Conservation (phyloP, 2,888 invertebrate species). For the Trachelus troglodyta region DNA sequence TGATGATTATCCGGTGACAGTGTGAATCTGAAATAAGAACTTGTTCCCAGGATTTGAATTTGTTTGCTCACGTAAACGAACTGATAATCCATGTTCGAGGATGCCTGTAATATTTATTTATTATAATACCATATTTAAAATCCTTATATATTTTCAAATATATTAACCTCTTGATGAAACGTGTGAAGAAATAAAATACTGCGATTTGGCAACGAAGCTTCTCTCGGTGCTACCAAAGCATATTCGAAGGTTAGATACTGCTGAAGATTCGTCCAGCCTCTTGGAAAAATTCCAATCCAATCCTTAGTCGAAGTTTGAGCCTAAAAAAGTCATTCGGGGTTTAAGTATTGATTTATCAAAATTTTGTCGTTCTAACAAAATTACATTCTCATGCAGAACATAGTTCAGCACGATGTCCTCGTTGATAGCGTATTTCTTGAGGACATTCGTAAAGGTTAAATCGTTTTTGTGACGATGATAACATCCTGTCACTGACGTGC, state of each 20-base stretch:
- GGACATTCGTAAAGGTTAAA: constrained; percentile 30
- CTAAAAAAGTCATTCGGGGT: constrained; percentile 10
- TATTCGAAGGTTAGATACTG: constrained; percentile 41
- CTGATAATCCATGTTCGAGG: constrained; percentile 29
- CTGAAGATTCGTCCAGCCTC: constrained; percentile 36
- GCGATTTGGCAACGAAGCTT: constrained; percentile 15
- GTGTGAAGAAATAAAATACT: constrained; percentile 20
- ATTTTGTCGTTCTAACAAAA: background rate
- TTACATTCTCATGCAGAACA: constrained; percentile 28
- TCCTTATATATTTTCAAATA: background rate
- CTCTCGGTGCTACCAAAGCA: constrained; percentile 21
- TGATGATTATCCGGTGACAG: background rate
- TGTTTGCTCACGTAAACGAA: constrained; percentile 34
- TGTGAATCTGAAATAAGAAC: constrained; percentile 28
- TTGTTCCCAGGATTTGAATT: constrained; percentile 33
- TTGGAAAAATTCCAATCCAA: constrained; percentile 38
- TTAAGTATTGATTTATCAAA: background rate
- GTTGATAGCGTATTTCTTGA: constrained; percentile 25
- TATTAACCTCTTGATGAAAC: constrained; percentile 31
- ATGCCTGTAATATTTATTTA: constrained; percentile 20
- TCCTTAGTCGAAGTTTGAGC: constrained; percentile 32
- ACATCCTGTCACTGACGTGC: constrained; percentile 20
- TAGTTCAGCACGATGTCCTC: constrained; percentile 31
- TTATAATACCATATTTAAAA: background rate
- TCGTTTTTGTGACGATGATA: constrained; percentile 22